These are phyloP conservation scores for Tribolium castaneum DNA, from an alignment of 1,140 invertebrate genomes.

Conservation along the genomic window DNA sequence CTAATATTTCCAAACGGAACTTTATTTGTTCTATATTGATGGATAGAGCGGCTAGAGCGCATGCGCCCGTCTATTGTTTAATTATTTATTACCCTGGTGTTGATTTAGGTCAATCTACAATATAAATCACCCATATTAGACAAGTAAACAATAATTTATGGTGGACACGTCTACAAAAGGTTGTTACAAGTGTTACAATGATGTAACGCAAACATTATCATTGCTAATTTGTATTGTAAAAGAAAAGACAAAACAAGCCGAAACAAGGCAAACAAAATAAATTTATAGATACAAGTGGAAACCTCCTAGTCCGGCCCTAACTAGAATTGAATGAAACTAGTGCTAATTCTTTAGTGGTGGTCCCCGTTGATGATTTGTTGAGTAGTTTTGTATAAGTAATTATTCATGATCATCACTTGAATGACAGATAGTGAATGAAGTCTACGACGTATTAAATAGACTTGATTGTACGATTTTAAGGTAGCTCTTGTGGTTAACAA, in stretches of 20 bases:
- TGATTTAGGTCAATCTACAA: conserved; percentile 17
- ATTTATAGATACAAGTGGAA: neutral
- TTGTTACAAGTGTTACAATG: conserved; percentile 8
- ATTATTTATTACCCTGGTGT: neutral
- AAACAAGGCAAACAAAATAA: neutral
- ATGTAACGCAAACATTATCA: conserved; percentile 13
- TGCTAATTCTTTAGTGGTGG: conserved; percentile 17
- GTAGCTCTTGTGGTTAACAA: conserved; percentile 59
- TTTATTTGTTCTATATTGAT: neutral
- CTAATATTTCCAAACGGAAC: neutral
- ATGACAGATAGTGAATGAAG: conserved; percentile 49
- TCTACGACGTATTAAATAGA: conserved; percentile 49
- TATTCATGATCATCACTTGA: conserved; percentile 51
- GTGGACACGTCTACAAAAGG: conserved; percentile 9
- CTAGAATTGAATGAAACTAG: neutral
- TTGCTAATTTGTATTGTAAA: conserved; percentile 22
- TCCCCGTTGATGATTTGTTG: neutral
- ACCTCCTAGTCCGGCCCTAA: neutral
- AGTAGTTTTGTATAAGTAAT: conserved; percentile 32
- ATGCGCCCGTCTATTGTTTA: neutral
- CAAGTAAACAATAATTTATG: conserved; percentile 11
- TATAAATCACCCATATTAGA: conserved; percentile 7
- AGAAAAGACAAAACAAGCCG: neutral
- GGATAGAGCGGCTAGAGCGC: neutral
- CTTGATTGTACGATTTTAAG: conserved; percentile 56